Evolutionary conservation across 2,888 invertebrate genomes (phyloP).

Genomic region (Dicyrtomina minuta): DNA sequence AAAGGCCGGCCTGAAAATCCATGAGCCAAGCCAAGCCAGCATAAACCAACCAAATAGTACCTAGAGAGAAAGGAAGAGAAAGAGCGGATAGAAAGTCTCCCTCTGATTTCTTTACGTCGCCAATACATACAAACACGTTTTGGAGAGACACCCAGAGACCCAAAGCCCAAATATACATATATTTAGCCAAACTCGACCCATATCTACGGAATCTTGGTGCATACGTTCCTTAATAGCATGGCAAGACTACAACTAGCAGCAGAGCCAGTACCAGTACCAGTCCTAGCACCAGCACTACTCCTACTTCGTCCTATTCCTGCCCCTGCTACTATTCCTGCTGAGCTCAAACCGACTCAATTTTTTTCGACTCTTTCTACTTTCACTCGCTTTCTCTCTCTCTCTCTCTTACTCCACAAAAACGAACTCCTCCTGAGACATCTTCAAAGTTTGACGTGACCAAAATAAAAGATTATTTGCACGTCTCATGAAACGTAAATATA

Average conservation of each 20-base stretch:
- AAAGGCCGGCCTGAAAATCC: not conserved
- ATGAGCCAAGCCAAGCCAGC: not conserved
- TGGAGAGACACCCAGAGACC: no score
- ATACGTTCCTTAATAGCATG: conserved; percentile 6
- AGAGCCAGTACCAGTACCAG: not conserved
- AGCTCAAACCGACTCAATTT: conserved; percentile 16
- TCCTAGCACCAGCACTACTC: no score
- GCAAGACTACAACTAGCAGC: not conserved
- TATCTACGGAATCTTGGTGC: not conserved
- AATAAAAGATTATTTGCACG: conserved; percentile 38
- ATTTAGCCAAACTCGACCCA: no score
- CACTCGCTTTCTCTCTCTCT: conserved; percentile 4
- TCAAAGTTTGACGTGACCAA: conserved; percentile 44
- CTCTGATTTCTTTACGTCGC: not conserved
- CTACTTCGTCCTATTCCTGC: no score
- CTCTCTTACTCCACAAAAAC: conserved; percentile 16
- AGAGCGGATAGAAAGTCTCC: not conserved
- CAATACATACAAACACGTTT: not conserved
- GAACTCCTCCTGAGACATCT: conserved; percentile 44
- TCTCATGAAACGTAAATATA: conserved; percentile 30
- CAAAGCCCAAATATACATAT: no score
- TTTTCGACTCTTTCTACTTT: conserved; percentile 6
- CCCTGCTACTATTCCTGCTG: no score
- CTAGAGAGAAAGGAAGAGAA: not conserved
- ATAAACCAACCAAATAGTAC: not conserved